Base-by-base conservation (phyloP, 2,888 invertebrate species). In the Bombyx huttoni region DNA sequence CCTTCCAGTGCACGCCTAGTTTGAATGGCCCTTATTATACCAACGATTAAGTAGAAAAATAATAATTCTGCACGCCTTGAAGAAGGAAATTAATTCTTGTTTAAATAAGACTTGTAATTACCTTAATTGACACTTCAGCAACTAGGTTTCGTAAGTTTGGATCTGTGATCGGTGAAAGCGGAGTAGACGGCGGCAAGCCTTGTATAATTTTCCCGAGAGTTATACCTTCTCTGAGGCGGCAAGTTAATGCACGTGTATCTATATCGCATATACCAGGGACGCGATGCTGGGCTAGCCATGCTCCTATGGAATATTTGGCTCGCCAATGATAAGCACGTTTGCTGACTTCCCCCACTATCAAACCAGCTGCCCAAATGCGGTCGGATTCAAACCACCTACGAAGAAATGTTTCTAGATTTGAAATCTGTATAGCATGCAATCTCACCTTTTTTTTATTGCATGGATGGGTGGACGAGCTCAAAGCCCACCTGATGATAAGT, bases 171-270 rank as follows among this genome's bases (percentile, higher is more conserved):
- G 89, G 64, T 9, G 78, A 68, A 33, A 79, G 58, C 7, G 79
- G 78, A 1, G 70, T 69, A 47, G 82, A 76, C 0, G 81, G 73
- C 0, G 91, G 90, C n/a, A 89, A 63, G 13, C 89, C 86, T 62
- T 91, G 91, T 1, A 92, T 78, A 52, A 93, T 92, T 50, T 90
- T 84, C 3, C 93, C 93, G 47, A 98, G 89, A 70, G 97, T 92
- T 1, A 96, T 94, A 24, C 99, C 99, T 63, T 93, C 92, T 9
- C 99, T 91, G 47, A 99, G 94, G 65, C 94, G 93, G 79, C 97
- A 96, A 0, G 99, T 99, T 34, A 99, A 87, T 0, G 94, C 93
- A 55, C 99, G 90, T 0, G 99, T 99, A 76, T 99, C 99, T 56
- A 99, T 91, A 47, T 96, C 98, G 78, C 93, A 93, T 33, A 98